phyloP scores from a whole-genome alignment of 2,888 invertebrate species.

The Chrysomela aeneicollis region DNA sequence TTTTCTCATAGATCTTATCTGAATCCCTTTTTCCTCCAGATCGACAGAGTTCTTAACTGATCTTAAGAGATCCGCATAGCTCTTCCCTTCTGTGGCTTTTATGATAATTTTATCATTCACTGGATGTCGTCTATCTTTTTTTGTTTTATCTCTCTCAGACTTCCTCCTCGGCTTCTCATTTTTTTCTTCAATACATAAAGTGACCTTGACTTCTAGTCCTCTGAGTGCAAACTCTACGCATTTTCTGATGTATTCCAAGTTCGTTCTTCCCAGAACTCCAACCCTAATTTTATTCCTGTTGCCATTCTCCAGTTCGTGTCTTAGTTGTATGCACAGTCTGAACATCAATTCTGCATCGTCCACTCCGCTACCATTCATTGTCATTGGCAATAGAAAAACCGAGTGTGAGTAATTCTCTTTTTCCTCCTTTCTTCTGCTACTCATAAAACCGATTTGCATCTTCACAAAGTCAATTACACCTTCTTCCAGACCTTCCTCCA shows the following conservation, averaged over 20 bases:
- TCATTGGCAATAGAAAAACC: conserved; percentile 5
- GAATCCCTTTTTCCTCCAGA: too few species aligned
- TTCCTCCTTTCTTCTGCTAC: background rate
- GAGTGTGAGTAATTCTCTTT: background rate
- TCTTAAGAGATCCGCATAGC: conserved; percentile 10
- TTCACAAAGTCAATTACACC: conserved; percentile 6
- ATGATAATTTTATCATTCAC: conserved; percentile 14
- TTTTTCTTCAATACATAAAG: background rate
- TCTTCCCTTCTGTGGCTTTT: conserved; percentile 8
- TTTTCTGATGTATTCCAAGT: conserved; percentile 1
- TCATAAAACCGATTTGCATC: background rate
- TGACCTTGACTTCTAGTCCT: background rate
- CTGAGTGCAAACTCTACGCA: conserved; percentile 1
- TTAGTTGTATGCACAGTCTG: conserved; percentile 11
- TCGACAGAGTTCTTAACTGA: conserved; percentile 15
- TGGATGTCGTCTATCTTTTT: too few species aligned
- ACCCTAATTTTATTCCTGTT: background rate
- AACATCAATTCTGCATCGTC: conserved; percentile 6
- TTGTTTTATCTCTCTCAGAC: background rate
- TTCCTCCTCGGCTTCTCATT: background rate
- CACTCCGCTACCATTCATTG: background rate
- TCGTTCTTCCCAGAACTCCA: background rate
- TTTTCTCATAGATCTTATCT: conserved; percentile 16
- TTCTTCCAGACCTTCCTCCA: conserved; percentile 2
- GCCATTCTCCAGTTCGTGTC: background rate